phyloP scores from a whole-genome alignment of 2,888 invertebrate genomes.

The Isoperla grammatica region DNA sequence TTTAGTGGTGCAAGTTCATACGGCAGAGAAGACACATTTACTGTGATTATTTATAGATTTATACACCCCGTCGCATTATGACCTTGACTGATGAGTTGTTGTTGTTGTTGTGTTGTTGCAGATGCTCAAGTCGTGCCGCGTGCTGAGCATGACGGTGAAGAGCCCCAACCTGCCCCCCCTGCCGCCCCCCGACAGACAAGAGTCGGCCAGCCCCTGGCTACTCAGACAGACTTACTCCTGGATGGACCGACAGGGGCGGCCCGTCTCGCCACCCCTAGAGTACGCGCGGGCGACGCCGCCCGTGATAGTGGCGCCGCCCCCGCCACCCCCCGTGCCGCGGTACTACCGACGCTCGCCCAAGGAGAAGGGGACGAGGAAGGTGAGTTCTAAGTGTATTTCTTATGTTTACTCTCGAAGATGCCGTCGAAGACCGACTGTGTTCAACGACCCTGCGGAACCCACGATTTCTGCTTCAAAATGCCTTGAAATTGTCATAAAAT shows the following conservation, averaged over 20 bases:
- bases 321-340: slow-evolving; percentile 37
- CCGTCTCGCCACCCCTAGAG: slow-evolving; percentile 78
- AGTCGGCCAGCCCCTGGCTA: slow-evolving; percentile 42
- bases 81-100: too few relatives aligned
- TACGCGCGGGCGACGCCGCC: slow-evolving; percentile 44
- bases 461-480: too few relatives aligned
- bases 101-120: slow-evolving; percentile 45
- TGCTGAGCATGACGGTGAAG: slow-evolving; percentile 82
- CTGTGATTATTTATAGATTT: too few relatives aligned
- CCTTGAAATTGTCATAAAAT: too few relatives aligned
- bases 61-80: too few relatives aligned
- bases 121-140: slow-evolving; percentile 86
- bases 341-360: slow-evolving; percentile 47
- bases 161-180: slow-evolving; percentile 66
- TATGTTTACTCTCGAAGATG: too few relatives aligned
- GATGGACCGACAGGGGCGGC: slow-evolving; percentile 89
- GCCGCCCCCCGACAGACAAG: slow-evolving; percentile 32
- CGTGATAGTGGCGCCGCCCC: slow-evolving; percentile 41
- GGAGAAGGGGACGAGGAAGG: slow-evolving; percentile 59
- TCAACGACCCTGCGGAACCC: too few relatives aligned
- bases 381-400: slow-evolving; percentile 44
- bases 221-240: slow-evolving; percentile 83
- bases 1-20: too few relatives aligned
- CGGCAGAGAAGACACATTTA: too few relatives aligned
- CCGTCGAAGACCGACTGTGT: too few relatives aligned